phyloP scores from a whole-genome alignment of 2,888 invertebrate genomes.

The Harmothoe impar region DNA sequence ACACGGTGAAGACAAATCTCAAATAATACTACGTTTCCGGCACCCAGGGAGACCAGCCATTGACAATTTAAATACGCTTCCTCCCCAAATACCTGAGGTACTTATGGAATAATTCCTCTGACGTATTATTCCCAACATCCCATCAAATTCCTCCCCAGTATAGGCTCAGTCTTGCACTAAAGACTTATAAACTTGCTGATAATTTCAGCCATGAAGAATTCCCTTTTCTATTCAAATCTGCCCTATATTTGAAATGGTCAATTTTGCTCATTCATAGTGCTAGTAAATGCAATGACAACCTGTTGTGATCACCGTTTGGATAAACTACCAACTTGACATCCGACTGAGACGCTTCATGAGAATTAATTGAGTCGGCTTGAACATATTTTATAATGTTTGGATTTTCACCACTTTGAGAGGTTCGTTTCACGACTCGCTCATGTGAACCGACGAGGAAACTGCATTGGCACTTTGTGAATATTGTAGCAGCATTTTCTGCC shows the following conservation, averaged over 20 bases:
- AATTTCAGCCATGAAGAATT: too few species aligned
- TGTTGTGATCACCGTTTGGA: too few species aligned
- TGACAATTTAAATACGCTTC: not conserved
- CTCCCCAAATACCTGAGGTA: not conserved
- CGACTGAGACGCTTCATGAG: too few species aligned
- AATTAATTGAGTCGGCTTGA: too few species aligned
- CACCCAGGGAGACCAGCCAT: not conserved
- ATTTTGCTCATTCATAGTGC: too few species aligned
- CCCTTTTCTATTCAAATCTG: too few species aligned
- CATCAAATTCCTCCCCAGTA: not conserved
- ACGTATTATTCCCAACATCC: not conserved
- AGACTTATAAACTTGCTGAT: not conserved
- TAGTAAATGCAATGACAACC: too few species aligned
- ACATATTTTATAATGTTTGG: too few species aligned
- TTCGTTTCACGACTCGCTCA: too few species aligned
- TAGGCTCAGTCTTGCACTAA: not conserved
- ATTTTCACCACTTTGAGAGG: too few species aligned
- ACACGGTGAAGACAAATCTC: slow-evolving; percentile 14
- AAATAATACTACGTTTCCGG: not conserved
- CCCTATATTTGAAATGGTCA: too few species aligned
- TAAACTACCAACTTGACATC: too few species aligned
- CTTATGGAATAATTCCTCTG: not conserved
- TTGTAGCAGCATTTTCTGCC: not conserved
- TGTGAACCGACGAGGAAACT: not conserved
- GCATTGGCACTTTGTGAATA: not conserved